Percentiles rank a stretch among this genome's conserved stretches.
These are phyloP conservation scores for Oligia strigilis DNA, from an alignment of 2,888 invertebrate species.

Conservation along the genomic window DNA sequence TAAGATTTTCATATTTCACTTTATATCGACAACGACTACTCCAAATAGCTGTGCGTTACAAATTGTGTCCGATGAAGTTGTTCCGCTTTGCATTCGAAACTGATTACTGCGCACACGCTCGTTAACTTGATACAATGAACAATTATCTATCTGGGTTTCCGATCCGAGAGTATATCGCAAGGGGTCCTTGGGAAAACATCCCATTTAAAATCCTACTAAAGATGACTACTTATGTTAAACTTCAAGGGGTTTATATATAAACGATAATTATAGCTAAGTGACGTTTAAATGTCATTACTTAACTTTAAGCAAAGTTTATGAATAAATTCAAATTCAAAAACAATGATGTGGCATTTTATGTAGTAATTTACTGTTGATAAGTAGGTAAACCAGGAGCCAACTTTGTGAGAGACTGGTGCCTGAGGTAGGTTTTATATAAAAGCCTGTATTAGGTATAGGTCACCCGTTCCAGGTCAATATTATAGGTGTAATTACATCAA, in stretches of 20 bases:
- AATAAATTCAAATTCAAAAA: not conserved
- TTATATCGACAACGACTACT: not conserved
- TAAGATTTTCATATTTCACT: conserved; percentile 45
- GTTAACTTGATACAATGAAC: conserved; percentile 49
- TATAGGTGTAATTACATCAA: not conserved
- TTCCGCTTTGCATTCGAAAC: not conserved
- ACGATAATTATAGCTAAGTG: not conserved
- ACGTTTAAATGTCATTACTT: not conserved
- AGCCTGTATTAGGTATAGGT: too few relatives aligned
- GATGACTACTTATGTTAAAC: not conserved
- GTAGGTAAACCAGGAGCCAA: not conserved
- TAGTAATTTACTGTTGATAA: not conserved
- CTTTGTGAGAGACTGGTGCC: too few relatives aligned
- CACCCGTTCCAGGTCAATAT: not conserved
- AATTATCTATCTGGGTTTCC: conserved; percentile 15
- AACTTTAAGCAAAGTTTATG: not conserved
- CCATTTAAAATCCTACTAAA: conserved; percentile 1
- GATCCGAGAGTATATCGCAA: conserved; percentile 8
- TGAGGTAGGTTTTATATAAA: too few relatives aligned
- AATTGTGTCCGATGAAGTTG: conserved; percentile 18
- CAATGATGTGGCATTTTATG: not conserved
- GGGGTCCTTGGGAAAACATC: conserved; percentile 11
- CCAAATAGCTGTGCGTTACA: not conserved
- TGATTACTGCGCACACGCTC: conserved; percentile 44
- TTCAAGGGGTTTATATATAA: not conserved